A percentile compares a stretch with the other conserved stretches of the same genome.
These are phyloP conservation scores for Oplegnathus fasciatus DNA, from an alignment of 2,113 vertebrate species.

Conservation along the genomic window DNA sequence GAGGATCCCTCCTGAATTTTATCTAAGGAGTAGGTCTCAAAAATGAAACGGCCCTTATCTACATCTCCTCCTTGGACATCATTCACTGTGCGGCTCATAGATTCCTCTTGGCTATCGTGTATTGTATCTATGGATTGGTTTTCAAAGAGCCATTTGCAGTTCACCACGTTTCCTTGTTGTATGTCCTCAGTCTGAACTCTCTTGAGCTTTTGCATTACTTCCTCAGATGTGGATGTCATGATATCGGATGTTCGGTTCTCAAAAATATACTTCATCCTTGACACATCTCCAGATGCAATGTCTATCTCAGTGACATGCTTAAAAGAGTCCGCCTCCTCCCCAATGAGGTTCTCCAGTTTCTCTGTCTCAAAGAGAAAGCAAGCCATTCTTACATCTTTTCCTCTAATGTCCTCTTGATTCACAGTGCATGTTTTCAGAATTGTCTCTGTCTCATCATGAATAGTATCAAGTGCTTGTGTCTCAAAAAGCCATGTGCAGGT, in stretches of 20 bases:
- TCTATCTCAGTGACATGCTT: slow-evolving; percentile 88
- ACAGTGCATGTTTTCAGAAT: slow-evolving; percentile 84
- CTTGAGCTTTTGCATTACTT: slow-evolving; percentile 88
- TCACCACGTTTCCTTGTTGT: slow-evolving; percentile 90
- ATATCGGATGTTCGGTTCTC: slow-evolving; percentile 90
- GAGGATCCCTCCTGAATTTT: slow-evolving; percentile 87
- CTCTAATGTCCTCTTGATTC: slow-evolving; percentile 88
- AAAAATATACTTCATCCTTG: slow-evolving; percentile 91
- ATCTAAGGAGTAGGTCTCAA: slow-evolving; percentile 91
- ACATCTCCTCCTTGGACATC: slow-evolving; percentile 92
- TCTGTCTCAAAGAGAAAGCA: slow-evolving; percentile 93
- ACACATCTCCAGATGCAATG: slow-evolving; percentile 91
- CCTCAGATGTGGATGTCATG: slow-evolving; percentile 89
- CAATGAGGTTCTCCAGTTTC: slow-evolving; percentile 88
- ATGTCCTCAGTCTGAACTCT: slow-evolving; percentile 88
- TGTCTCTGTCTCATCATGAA: slow-evolving; percentile 85
- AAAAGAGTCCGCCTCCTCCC: slow-evolving; percentile 83
- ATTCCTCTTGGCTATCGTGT: slow-evolving; percentile 79
- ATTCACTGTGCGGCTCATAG: slow-evolving; percentile 82
- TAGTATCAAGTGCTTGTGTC: slow-evolving; percentile 89
- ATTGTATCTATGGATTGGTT: slow-evolving; percentile 89
- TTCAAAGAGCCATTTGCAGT: slow-evolving; percentile 92
- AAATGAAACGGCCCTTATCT: slow-evolving; percentile 89
- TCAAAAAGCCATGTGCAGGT: slow-evolving; percentile 94
- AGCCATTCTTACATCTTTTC: slow-evolving; percentile 89